phyloP scores from a whole-genome alignment of 53 echinoderm and acorn worm species.

The Arbacia lixula region DNA sequence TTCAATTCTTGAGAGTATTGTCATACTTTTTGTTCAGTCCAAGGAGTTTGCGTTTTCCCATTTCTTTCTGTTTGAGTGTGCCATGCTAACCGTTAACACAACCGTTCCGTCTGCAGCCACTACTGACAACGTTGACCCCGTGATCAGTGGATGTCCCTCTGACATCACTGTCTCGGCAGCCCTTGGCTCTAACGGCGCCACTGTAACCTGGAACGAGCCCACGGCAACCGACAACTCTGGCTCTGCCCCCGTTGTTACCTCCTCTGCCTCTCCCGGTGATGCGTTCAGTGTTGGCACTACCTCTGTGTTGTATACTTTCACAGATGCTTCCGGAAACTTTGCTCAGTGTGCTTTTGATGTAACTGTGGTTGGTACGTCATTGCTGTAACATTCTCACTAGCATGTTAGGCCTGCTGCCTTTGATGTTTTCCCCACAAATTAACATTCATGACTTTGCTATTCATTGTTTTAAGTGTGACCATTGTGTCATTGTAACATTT shows the following conservation, averaged over 20 bases:
- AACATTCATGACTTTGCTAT: too few species aligned
- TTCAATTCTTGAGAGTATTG: too few species aligned
- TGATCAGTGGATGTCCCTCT: constrained; percentile 40
- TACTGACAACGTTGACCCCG: constrained; percentile 25
- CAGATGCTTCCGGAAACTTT: constrained; percentile 41
- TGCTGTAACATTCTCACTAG: too few species aligned
- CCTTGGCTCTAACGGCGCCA: neutral
- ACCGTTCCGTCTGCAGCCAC: constrained; percentile 1
- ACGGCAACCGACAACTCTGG: constrained; percentile 19
- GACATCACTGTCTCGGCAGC: neutral
- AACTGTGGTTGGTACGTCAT: constrained; percentile 10
- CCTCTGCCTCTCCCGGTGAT: constrained; percentile 9
- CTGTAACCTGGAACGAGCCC: constrained; percentile 34
- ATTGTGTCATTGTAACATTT: too few species aligned
- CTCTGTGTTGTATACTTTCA: constrained; percentile 61
- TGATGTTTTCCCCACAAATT: too few species aligned
- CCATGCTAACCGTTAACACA: too few species aligned
- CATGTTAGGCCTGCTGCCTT: too few species aligned
- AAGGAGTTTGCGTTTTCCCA: too few species aligned
- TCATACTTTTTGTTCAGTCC: too few species aligned
- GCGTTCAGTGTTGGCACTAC: constrained; percentile 31
- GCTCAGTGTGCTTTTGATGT: constrained; percentile 1
- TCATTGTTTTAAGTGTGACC: too few species aligned
- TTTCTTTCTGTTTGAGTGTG: too few species aligned
- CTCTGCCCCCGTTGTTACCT: neutral